Base-by-base conservation (phyloP, 2,113 vertebrate species). In the Pedetes capensis region DNA sequence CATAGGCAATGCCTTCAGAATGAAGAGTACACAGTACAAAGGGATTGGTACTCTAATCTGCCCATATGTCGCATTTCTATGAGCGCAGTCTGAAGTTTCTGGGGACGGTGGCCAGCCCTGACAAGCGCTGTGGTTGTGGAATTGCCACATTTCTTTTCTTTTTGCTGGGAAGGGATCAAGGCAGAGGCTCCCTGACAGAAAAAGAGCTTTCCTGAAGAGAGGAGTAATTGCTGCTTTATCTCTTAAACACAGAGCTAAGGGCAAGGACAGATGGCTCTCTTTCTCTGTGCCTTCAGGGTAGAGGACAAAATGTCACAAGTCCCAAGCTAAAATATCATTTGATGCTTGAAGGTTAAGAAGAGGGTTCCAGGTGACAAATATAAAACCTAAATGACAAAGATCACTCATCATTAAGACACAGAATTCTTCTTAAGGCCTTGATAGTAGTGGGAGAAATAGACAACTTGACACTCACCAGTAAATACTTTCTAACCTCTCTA, bases 191-290 rank as follows among this genome's bases (percentile, higher is more conserved):
- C 95, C 75, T 3, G 0, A 29, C 85, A 72, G 95, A 51, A 84
- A 95, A 93, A 89, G 47, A 74, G 74, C 66, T 92, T 96, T 82
- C 69, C 87, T 96, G 97, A 97, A 94, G 97, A 96, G n/a, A 97
- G 68, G 94, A 92, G 89, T 94, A 98, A 97, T 96, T 97, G 96
- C 92, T 97, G 98, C 96, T 97, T 95, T 93, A 86, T 95, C 88
- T 96, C 85, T 93, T 72, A 96, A 96, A 85, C 89, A 71, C 78
- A 93, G 32, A 74, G 81, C 7, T 80, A 96, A 95, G 49, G 64
- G 69, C 76, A 93, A 82, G 49, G 82, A 94, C 87, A 97, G 92
- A 89, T 91, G 89, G 42, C 11, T 80, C 95, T 91, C 83, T 75
- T 72, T 64, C 12, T 5, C 82, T 93, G 69, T 96, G 93, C 85